Evolutionary conservation across 2,888 invertebrate species (phyloP), one percentile per base, ranked within the genome.

Genomic region (Cremastinae sp.): DNA sequence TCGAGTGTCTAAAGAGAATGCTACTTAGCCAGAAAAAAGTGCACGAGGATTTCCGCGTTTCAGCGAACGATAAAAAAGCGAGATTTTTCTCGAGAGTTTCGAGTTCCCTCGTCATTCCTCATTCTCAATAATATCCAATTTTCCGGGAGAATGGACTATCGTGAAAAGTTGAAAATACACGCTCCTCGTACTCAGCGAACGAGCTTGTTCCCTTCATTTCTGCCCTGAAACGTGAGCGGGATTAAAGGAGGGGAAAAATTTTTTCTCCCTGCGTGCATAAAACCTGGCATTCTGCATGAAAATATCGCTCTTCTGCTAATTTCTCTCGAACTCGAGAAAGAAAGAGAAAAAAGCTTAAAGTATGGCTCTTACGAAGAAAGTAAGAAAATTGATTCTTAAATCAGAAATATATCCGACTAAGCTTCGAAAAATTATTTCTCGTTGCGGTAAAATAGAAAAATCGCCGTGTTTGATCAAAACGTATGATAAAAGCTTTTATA

Each of bases 61-160:
- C 2, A 16, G 37, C 16, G 8, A 9, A 55, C 18, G 8, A 37
- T 51, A 20, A 20, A 20, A 35, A 61, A 53, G 14, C 43, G 10
- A 28, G n/a, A 61, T 39, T 39, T 70, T 47, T 28, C 45, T 28
- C 28, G 28, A 16, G 37, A 58, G 28, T 49, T 18, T 43, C 14
- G 22, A 59, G 69, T 51, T 35, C 37, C 18, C 20, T 12, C 7
- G 16, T n/a, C 56, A 64, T 64, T 70, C 64, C 58, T 69, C 69
- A 58, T 65, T 75, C 43, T 47, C 55, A 49, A 66, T 59, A 45
- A 75, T 71, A 66, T 71, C 65, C 61, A 75, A 75, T 75, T 75
- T 71, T 59, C 47, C 41, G 59, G 61, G 56, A 71, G 65, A 71
- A 66, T 16, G 20, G 18, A 41, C 53, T 51, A 64, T 45, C 65